Conservation (phyloP, 2,888 invertebrate species). For the Temnothorax rugatulus region DNA sequence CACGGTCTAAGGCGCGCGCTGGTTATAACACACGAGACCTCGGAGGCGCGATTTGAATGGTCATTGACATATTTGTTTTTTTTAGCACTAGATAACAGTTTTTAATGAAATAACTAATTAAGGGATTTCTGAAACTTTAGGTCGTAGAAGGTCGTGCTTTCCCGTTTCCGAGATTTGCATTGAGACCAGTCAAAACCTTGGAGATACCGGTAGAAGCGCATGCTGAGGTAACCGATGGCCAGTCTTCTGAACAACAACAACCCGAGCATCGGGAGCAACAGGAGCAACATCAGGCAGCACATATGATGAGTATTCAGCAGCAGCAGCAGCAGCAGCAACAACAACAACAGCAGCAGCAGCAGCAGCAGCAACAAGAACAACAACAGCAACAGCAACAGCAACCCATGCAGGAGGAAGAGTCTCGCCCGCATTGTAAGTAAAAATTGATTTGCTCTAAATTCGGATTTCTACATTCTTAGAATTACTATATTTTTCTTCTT, state of each 20-base stretch:
- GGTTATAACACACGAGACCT: slow-evolving; percentile 84
- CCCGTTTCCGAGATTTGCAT: slow-evolving; percentile 79
- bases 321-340: slow-evolving; percentile 87
- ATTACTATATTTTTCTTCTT: background rate
- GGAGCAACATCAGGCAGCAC: slow-evolving; percentile 81
- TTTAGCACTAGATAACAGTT: too few species aligned
- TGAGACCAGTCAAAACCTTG: slow-evolving; percentile 80
- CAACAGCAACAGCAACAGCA: slow-evolving; percentile 86
- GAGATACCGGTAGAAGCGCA: slow-evolving; percentile 82
- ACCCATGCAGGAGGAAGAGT: slow-evolving; percentile 88
- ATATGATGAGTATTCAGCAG: slow-evolving; percentile 85
- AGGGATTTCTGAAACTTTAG: slow-evolving; percentile 65
- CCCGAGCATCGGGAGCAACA: slow-evolving; percentile 75
- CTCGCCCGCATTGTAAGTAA: slow-evolving; percentile 92
- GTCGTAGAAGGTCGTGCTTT: slow-evolving; percentile 82
- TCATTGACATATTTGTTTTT: slow-evolving; percentile 78
- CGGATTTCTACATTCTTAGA: background rate
- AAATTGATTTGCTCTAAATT: slow-evolving; percentile 25
- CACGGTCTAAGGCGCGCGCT: slow-evolving; percentile 82
- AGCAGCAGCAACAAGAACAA: slow-evolving; percentile 85
- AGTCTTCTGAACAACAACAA: slow-evolving; percentile 79
- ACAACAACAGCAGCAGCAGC: slow-evolving; percentile 86
- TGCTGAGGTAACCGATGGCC: slow-evolving; percentile 81
- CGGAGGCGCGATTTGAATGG: slow-evolving; percentile 84
- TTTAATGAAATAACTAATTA: slow-evolving; percentile 11